Evolutionary conservation across 2,797 vertebrate species (phyloP), one percentile per base, ranked within the genome.

Genomic region (Anas flavirostris): DNA sequence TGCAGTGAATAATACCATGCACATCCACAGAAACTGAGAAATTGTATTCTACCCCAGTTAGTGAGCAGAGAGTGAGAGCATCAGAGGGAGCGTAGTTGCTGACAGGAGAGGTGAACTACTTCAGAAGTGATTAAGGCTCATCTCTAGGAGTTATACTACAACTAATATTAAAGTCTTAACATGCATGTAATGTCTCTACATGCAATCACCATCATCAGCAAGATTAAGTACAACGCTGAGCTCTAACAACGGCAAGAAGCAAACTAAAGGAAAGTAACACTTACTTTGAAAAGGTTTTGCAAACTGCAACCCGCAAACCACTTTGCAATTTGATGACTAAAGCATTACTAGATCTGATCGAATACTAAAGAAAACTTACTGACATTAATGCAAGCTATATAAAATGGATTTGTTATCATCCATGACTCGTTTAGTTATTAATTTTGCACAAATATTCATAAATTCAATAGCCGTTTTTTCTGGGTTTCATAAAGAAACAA

Each of bases 61-160:
- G 13, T 16, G n/a, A 87, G 22, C 4, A 60, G 22, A 55, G 39
- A 74, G 17, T 73, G 67, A 67, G 39, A 79, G 26, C n/a, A 79
- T 67, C 63, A 63, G 74, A 64, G 16, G 37, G 9, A 60, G 19
- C 90, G 43, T 78, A 63, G 69, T 84, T 82, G 75, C 75, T 95
- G 59, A 63, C 55, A 79, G 62, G 52, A 74, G 39, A 86, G 66
- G 39, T 70, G 81, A 79, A 70, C 35, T 92, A 76, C 77, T 80
- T 92, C 39, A 62, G 2, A 75, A 90, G 63, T 74, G 19, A 62
- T 93, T 94, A 79, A 80, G 60, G 39, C 43, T 95, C 59, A 31
- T 90, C 72, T 79, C 83, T 73, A 73, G 76, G 37, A 84, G 15
- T 13, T 55, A 26, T 87, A 22, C 10, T 10, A 52, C 46, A 73